These are phyloP conservation scores for Cremastinae sp. DNA, from an alignment of 2,888 invertebrate species.

Conservation along the genomic window DNA sequence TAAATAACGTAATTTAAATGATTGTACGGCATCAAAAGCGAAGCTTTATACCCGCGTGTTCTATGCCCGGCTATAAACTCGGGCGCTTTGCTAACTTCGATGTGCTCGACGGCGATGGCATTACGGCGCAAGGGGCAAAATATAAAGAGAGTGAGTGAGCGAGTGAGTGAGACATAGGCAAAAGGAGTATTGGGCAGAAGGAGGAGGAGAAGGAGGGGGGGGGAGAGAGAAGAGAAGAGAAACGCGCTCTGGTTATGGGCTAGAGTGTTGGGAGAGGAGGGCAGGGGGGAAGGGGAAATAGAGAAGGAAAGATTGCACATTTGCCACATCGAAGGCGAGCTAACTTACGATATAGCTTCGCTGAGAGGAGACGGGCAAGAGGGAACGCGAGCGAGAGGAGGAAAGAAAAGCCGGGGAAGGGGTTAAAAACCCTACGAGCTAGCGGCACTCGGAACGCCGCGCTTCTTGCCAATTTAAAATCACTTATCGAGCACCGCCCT, in stretches of 20 bases:
- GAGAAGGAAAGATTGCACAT: slow-evolving; percentile 23
- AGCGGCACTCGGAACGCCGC: slow-evolving; percentile 50
- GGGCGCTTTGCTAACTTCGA: slow-evolving; percentile 21
- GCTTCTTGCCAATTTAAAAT: slow-evolving; percentile 69
- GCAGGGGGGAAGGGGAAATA: slow-evolving; percentile 4
- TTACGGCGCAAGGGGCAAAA: no score
- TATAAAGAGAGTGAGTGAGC: no score
- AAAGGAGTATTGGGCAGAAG: no score
- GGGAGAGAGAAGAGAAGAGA: not conserved
- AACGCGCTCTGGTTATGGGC: no score
- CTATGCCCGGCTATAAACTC: slow-evolving; percentile 51
- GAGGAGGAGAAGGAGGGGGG: slow-evolving; percentile 22
- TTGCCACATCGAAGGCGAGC: slow-evolving; percentile 17
- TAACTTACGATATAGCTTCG: slow-evolving; percentile 28
- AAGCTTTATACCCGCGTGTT: slow-evolving; percentile 56
- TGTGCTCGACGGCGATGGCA: slow-evolving; percentile 54
- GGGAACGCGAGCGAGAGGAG: slow-evolving; percentile 14
- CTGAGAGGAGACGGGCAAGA: slow-evolving; percentile 8
- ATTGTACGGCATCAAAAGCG: slow-evolving; percentile 57
- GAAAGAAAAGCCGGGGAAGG: slow-evolving; percentile 25
- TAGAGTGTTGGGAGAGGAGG: no score
- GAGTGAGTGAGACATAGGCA: no score
- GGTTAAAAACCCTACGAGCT: slow-evolving; percentile 19
- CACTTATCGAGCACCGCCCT: slow-evolving; percentile 66
- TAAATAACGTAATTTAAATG: slow-evolving; percentile 70